Evolutionary conservation across 2,113 vertebrate genomes (phyloP).

Genomic region (Smithornis capensis): DNA sequence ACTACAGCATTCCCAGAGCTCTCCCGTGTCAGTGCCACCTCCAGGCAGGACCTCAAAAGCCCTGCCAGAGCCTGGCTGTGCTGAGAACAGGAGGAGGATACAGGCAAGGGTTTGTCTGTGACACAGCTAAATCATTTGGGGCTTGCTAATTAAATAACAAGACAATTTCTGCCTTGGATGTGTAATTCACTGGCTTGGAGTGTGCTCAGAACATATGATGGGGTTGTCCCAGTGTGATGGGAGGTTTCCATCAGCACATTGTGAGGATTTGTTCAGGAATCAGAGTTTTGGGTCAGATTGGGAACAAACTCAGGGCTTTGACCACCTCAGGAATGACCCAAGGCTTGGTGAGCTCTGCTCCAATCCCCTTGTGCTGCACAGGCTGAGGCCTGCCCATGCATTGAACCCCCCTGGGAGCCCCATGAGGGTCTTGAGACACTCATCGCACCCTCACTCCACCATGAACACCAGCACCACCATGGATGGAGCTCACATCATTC

Average conservation of each 20-base stretch:
- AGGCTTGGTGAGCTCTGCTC: background rate
- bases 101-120: background rate
- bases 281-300: background rate
- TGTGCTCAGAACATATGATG: background rate
- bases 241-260: background rate
- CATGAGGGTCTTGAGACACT: background rate
- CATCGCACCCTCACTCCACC: background rate
- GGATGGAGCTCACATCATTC: background rate
- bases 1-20: background rate
- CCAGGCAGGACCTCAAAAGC: background rate
- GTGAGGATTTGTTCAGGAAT: background rate
- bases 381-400: background rate
- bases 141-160: conserved; percentile 25
- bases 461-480: fast-evolving
- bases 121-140: background rate
- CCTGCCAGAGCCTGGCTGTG: background rate
- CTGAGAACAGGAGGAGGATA: background rate
- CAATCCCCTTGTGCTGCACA: background rate
- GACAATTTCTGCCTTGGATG: background rate
- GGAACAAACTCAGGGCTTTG: background rate
- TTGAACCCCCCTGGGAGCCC: background rate
- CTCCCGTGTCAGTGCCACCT: background rate
- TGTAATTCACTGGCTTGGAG: background rate
- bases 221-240: background rate
- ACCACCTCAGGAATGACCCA: too few relatives aligned